Conservation (phyloP, 2,113 vertebrate genomes). For the Ornithorhynchus anatinus region DNA sequence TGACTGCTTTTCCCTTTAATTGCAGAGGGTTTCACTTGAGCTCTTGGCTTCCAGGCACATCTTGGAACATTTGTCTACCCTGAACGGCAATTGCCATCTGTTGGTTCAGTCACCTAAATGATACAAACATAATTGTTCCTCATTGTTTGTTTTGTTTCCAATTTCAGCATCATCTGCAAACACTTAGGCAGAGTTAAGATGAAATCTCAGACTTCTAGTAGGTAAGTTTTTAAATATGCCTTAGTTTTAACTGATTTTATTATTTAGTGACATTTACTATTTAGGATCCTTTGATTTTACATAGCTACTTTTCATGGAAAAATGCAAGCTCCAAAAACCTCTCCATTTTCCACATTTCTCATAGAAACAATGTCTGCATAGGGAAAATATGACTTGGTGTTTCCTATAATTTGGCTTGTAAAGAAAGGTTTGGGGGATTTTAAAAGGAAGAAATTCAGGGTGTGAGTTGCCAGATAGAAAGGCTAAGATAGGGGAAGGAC, state of each 20-base stretch:
- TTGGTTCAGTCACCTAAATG: constrained; percentile 45
- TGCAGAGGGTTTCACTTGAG: constrained; percentile 4
- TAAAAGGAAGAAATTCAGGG: neutral
- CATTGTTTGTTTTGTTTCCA: constrained; percentile 31
- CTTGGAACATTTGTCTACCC: constrained; percentile 47
- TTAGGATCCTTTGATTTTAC: neutral
- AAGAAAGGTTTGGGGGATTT: neutral
- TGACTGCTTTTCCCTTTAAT: constrained; percentile 7
- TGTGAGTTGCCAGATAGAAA: neutral
- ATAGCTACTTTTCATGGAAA: neutral
- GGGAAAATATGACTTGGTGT: neutral
- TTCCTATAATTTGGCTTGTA: neutral
- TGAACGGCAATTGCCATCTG: constrained; percentile 49
- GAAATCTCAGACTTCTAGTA: neutral
- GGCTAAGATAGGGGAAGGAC: neutral
- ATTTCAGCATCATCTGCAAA: constrained; percentile 15
- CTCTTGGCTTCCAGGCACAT: constrained; percentile 45
- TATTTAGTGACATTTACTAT: neutral
- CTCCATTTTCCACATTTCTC: neutral
- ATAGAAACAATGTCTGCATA: neutral
- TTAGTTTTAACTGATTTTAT: neutral
- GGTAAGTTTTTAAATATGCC: neutral
- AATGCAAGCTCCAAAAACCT: neutral
- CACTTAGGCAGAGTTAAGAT: neutral
- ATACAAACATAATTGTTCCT: constrained; percentile 46